A percentile compares a stretch with the other conserved stretches of the same genome.
Evolutionary conservation across 2,797 vertebrate species (phyloP).

Genomic region (Ceyx erithaca): DNA sequence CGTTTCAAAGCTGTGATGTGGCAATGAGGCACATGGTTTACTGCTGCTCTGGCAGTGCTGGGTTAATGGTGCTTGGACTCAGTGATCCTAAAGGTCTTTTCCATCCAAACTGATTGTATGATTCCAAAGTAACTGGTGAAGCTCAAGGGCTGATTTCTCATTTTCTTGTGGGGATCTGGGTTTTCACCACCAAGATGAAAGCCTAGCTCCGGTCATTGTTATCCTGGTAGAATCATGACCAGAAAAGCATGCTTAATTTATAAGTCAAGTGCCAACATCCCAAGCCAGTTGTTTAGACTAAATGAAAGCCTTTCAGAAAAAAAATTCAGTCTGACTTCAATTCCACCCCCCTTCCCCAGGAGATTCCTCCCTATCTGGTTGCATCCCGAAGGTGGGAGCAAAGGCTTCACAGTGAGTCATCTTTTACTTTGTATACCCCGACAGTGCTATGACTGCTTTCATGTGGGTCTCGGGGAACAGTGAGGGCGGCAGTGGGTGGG

Average conservation of each 20-base stretch:
- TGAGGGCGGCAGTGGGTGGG: neutral
- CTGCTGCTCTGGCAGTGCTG: neutral
- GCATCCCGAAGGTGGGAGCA: constrained; percentile 55
- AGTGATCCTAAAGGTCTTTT: neutral
- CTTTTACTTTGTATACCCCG: constrained; percentile 1
- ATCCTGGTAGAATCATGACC: neutral
- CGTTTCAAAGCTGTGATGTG: neutral
- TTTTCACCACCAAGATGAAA: neutral
- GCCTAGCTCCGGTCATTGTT: neutral
- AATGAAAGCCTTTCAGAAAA: constrained; percentile 22
- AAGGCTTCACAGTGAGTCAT: constrained; percentile 54
- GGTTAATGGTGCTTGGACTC: neutral
- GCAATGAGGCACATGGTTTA: neutral
- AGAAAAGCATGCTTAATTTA: neutral
- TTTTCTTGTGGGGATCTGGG: neutral
- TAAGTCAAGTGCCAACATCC: neutral
- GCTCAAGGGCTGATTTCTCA: neutral
- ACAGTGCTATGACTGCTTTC: constrained; percentile 31
- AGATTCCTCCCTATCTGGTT: constrained; percentile 47
- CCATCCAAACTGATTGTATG: neutral
- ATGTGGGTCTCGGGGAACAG: neutral
- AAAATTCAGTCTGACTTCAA: constrained; percentile 16
- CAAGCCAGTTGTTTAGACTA: constrained; percentile 32
- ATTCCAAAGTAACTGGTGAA: neutral
- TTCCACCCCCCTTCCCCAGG: constrained; percentile 40